Base-by-base conservation (phyloP, 2,888 invertebrate species). In the Clistopyga incitator region DNA sequence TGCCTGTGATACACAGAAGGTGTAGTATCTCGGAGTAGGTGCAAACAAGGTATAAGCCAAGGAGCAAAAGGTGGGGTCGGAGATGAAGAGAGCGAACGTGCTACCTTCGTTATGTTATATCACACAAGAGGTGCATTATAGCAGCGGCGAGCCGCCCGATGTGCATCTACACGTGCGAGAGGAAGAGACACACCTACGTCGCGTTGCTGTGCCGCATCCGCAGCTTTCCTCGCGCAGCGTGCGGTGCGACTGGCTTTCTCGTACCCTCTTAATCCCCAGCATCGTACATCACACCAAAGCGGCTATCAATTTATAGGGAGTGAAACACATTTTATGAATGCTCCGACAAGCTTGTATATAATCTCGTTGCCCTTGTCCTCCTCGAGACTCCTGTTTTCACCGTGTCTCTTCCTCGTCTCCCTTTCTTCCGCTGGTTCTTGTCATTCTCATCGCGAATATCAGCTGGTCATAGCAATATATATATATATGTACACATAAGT, bases 241-340 rank as follows among this genome's bases (percentile, higher is more conserved):
- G 84, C 84, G 81, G 64, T 75, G 74, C 76, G 71, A 65, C 56
- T 65, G 18, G 23, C 38, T 34, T 50, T 70, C 71, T 71, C 59
- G 61, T 72, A 78, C 81, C 82, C 72, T 77, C 79, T 87, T 86
- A 87, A 87, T 87, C 87, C 86, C 59, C 70, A 64, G 34, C 78
- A 78, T 85, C 86, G 84, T 87, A 83, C 85, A 86, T 87, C 87
- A 87, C 71, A 64, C 78, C 78, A 64, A 81, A 80, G 85, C 82
- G 85, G 87, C 87, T 86, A 90, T 90, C 89, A 90, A 90, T 90
- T 90, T 89, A 89, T 89, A 86, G 85, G 81, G 86, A 87, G 86
- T 87, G 84, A 87, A 89, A 88, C 89, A 89, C 88, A 89, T 90
- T 89, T 90, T 88, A 89, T 87, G 87, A 87, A 87, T 86, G 86